Percentiles rank a stretch among this genome's conserved stretches.
Evolutionary conservation across 2,797 vertebrate species (phyloP).

Genomic region (Enteromius radiatus): DNA sequence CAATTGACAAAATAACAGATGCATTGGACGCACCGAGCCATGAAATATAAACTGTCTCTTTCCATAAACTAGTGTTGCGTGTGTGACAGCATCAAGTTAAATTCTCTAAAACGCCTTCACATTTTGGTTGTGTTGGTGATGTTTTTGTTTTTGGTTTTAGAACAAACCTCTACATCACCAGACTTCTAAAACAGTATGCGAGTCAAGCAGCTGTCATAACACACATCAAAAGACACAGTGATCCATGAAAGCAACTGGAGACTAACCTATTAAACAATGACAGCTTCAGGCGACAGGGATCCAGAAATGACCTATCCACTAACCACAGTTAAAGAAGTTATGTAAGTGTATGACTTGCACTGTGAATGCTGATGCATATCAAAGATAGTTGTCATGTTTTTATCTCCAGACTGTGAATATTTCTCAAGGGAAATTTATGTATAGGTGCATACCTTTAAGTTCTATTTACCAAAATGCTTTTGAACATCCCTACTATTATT

Average conservation of each 20-base stretch:
- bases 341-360: neutral
- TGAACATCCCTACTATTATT: neutral
- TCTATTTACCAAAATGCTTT: neutral
- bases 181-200: slow-evolving; percentile 19
- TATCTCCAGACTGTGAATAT: neutral
- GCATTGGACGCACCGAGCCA: neutral
- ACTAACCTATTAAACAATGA: slow-evolving; percentile 58
- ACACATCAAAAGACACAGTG: slow-evolving; percentile 67
- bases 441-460: neutral
- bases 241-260: slow-evolving; percentile 69
- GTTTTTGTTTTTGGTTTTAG: slow-evolving; percentile 10
- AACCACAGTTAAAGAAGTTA: slow-evolving; percentile 10
- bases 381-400: neutral
- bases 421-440: neutral
- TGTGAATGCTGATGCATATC: neutral
- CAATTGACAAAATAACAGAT: slow-evolving; percentile 1
- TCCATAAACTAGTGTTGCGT: neutral
- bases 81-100: neutral
- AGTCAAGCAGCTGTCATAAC: slow-evolving; percentile 69
- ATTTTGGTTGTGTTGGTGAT: neutral
- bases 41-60: slow-evolving; percentile 13
- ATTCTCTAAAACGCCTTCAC: neutral
- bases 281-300: slow-evolving; percentile 23
- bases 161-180: slow-evolving; percentile 24
- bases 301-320: slow-evolving; percentile 23